Evolutionary conservation across 1,140 invertebrate genomes (phyloP), one percentile per base, ranked within the genome.

Genomic region (Drosophila santomea): DNA sequence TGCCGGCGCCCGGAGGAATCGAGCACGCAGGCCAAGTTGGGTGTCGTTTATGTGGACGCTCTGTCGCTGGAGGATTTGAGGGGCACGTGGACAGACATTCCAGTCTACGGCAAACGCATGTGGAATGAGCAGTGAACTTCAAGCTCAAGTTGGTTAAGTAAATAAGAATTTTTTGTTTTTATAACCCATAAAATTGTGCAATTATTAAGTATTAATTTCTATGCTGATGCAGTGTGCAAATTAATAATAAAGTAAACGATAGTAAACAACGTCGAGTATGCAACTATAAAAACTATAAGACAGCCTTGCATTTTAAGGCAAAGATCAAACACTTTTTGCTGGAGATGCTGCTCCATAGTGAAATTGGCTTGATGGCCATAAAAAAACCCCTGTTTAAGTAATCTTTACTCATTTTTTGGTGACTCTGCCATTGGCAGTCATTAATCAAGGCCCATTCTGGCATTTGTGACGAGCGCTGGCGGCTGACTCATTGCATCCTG

Each of bases 21-120:
- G 23, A 23, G 10, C 0, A 12, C 61, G 28, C 15, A 61, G 10
- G 51, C 73, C 17, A 52, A 76, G 41, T n/a, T 91, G 23, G 91
- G 91, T 1, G 84, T 84, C 38, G 56, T 92, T 17, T 91, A 77
- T 54, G 54, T 92, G 15, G 68, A 88, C 15, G 50, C 48, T 4
- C 58, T 78, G 7, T 20, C 63, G 14, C 17, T 75, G 25, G 63
- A 64, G 39, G 63, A 74, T 25, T 82, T 50, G 43, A 17, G 8
- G 0, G 50, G 35, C 4, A 3, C 32, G 10, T 2, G 15, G 15
- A 50, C n/a, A 8, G 14, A 56, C 0, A 64, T 86, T 17, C 15
- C 43, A 1, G 59, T 52, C 0, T 82, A 82, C 41, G 12, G 20
- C 5, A 6, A 8, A 8, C 14, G 55, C 14, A 45, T 35, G 43